Percentiles rank a stretch among this genome's conserved stretches.
phyloP scores from a whole-genome alignment of 2,888 invertebrate species.

The Drosophila subquinaria region DNA sequence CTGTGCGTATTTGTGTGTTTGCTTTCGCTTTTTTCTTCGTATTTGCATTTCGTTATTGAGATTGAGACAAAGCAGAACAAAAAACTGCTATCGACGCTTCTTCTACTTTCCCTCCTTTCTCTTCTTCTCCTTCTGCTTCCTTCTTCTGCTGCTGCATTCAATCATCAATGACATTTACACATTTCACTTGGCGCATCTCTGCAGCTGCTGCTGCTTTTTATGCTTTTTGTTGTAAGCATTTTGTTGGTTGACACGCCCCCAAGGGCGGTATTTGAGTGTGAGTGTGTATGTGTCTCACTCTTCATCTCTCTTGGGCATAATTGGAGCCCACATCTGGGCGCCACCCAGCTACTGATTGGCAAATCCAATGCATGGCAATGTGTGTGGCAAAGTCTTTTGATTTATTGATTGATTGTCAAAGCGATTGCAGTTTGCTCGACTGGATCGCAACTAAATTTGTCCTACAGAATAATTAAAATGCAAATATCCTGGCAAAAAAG shows the following conservation, averaged over 20 bases:
- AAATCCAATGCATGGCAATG: slow-evolving; percentile 51
- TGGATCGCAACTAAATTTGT: slow-evolving; percentile 35
- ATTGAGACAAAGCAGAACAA: slow-evolving; percentile 72
- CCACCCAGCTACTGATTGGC: slow-evolving; percentile 55
- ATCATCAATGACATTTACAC: slow-evolving; percentile 78
- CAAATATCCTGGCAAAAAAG: slow-evolving; percentile 41
- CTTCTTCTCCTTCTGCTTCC: slow-evolving; percentile 12
- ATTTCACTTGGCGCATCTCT: slow-evolving; percentile 66
- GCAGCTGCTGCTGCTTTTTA: slow-evolving; percentile 31
- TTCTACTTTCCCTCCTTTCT: slow-evolving; percentile 4
- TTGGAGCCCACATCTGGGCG: slow-evolving; percentile 59
- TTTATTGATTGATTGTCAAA: slow-evolving; percentile 76
- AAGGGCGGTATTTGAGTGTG: slow-evolving; percentile 8
- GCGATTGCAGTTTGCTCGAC: slow-evolving; percentile 52
- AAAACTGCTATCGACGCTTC: slow-evolving; percentile 37
- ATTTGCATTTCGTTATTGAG: slow-evolving; percentile 81
- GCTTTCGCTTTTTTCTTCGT: slow-evolving; percentile 67
- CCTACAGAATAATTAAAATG: slow-evolving; percentile 62
- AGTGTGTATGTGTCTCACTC: slow-evolving; percentile 30
- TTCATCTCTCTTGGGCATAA: slow-evolving; percentile 53
- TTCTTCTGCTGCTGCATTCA: slow-evolving; percentile 57
- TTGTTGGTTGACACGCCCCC: slow-evolving; percentile 57
- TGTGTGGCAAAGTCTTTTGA: slow-evolving; percentile 51
- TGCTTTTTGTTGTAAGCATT: slow-evolving; percentile 51
- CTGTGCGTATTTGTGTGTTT: slow-evolving; percentile 32